Base-by-base conservation (phyloP, 1,140 invertebrate species). In the Halictus rubicundus region DNA sequence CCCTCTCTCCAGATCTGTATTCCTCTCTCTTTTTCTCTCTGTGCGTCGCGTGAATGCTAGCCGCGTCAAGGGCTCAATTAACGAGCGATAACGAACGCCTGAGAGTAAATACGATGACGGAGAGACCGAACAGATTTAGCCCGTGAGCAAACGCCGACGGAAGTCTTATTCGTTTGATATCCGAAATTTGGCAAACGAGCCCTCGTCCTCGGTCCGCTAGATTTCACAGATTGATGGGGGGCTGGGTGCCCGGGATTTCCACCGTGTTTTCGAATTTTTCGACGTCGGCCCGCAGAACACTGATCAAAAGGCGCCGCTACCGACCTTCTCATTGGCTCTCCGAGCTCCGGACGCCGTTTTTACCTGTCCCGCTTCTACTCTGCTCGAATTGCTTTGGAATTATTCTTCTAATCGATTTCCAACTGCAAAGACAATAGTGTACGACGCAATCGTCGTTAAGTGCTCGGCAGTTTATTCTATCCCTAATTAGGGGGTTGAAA, bases 31-130 rank as follows among this genome's bases (percentile, higher is more conserved):
- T n/a, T 57, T n/a, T 57, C 21, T n/a, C 19, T n/a, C 21, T n/a
- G 74, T 52, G 54, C 69, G 63, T 70, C 85, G 78, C 70, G 78
- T 69, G 82, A 87, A 87, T 74, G 86, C 63, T 84, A 79, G 69
- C 80, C 80, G 83, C 86, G 86, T 87, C 86, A 87, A 88, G 86
- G 74, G 86, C 81, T 85, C 86, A 87, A 88, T 88, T 88, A 88
- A 84, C 81, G 86, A 81, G 78, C 86, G 86, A 88, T 88, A 88
- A 88, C 86, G 86, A 88, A 87, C 86, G 84, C 82, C 81, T 80
- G 69, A 76, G 84, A 83, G 86, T 87, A 87, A 88, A 88, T 83
- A 87, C 78, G 70, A 76, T 69, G 74, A 60, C 63, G 75, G 73
- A 65, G 81, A 61, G 68, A 83, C 76, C 65, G 66, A 64, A 64